Base-by-base conservation (phyloP, 2,888 invertebrate species). In the Ochlodes sylvanus region DNA sequence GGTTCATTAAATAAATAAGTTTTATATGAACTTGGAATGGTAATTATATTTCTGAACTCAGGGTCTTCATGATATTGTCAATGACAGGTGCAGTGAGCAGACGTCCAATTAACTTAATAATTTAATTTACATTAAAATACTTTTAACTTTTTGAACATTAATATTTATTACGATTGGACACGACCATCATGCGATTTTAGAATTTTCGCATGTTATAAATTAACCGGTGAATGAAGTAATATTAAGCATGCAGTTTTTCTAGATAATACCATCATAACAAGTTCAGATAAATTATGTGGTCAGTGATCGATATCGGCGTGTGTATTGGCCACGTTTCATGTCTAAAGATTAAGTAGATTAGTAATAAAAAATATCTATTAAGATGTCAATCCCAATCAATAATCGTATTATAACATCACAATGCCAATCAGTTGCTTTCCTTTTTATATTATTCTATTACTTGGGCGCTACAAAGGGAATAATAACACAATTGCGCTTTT, bases 401-500 rank as follows among this genome's bases (percentile, higher is more conserved):
- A 65, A 57, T 34, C n/a, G 34, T 65, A 50, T 50, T 57, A 34
- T 12, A 32, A 56, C 17, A 32, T 10, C 19, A 65, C 58, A 66
- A 47, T 60, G 27, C 42, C 17, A 56, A 50, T 62, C 56, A 47
- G 56, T 41, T 38, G 50, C 41, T 50, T 63, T 41, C 42, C 54
- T 61, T 61, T 41, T 32, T 38, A 32, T 70, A 71, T 69, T 76
- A 75, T 80, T 73, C 80, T 78, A 79, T 67, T 63, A 70, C 74
- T 69, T 72, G 71, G 75, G 67, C 75, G 72, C 72, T 71, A 63
- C 73, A 67, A 77, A 71, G 69, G 68, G 64, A 78, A 81, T 81
- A 83, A 85, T 79, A 78, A 71, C 72, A 80, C 82, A 83, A 86
- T 85, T 72, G 79, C 74, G 73, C 73, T 72, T 78, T 82, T 74